These are phyloP conservation scores for Nyctibius bracteatus DNA, from an alignment of 2,113 vertebrate genomes.

Conservation along the genomic window DNA sequence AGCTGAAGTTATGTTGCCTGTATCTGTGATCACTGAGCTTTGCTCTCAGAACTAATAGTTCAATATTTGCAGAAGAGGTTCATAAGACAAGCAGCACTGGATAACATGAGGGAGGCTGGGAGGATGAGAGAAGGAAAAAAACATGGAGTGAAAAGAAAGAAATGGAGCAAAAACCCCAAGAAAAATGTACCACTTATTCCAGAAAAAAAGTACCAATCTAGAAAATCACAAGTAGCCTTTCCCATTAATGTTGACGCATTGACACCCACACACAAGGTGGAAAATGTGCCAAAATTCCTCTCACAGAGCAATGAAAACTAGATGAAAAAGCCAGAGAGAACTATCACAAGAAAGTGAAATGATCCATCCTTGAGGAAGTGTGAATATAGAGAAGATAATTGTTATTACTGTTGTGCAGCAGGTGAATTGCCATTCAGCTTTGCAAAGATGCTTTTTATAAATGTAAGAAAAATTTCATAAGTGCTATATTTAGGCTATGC, in stretches of 20 bases:
- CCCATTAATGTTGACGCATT: background rate
- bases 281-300: background rate
- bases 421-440: background rate
- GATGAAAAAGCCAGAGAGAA: background rate
- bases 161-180: background rate
- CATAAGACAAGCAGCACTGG: background rate
- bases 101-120: background rate
- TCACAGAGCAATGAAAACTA: background rate
- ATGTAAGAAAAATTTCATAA: background rate
- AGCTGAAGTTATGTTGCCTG: background rate
- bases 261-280: background rate
- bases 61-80: background rate
- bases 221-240: background rate
- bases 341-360: background rate
- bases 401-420: background rate
- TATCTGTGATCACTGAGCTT: background rate
- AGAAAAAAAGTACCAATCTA: background rate
- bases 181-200: background rate
- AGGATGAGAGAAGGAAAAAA: background rate
- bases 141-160: background rate
- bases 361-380: background rate
- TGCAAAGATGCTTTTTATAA: background rate
- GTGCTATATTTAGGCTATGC: background rate
- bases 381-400: background rate
- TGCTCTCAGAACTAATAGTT: background rate